Evolutionary conservation across 2,888 invertebrate species (phyloP), one percentile per base, ranked within the genome.

Genomic region (Gibbula magus): DNA sequence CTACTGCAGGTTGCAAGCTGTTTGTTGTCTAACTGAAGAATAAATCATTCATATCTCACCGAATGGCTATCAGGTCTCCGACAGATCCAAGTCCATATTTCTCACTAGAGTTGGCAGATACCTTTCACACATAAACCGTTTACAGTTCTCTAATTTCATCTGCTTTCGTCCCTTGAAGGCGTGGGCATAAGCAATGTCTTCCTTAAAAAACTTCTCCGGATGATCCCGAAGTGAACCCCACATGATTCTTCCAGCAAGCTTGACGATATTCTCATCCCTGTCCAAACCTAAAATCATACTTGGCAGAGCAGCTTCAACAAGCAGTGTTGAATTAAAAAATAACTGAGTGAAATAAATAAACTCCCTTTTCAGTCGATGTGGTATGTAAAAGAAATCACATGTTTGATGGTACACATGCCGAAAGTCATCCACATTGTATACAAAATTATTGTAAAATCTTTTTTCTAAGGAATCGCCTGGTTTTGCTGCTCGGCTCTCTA

Each of bases 331-430:
- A 20, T 75, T 29, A 8, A 75, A 52, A 52, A 75, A 75, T 51
- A 51, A 13, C 13, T 29, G 13, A 20, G 75, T 53, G 16, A 53
- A 22, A 53, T 52, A 51, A 13, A 75, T 51, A 29, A 75, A 75
- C 22, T 52, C 52, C 4, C 52, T 2, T 32, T 29, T 51, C 4
- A 75, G 52, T 13, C 52, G 52, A 29, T 45, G 13, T 25, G 75
- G 75, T 13, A 75, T 25, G 75, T 75, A 75, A 53, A 75, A 75
- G 51, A 75, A 75, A 22, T 75, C 75, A 13, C 52, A 51, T 8
- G 25, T 53, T 22, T 29, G 51, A 16, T 25, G 25, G 20, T 22
- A 75, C 25, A 32, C 75, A 8, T 51, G 22, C 22, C 8, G n/a
- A 51, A 75, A 75, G 32, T 51, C 25, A 22, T n/a, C 5, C 10